These are phyloP conservation scores for Sclerodermus sp. DNA, from an alignment of 2,888 invertebrate genomes.

Conservation along the genomic window DNA sequence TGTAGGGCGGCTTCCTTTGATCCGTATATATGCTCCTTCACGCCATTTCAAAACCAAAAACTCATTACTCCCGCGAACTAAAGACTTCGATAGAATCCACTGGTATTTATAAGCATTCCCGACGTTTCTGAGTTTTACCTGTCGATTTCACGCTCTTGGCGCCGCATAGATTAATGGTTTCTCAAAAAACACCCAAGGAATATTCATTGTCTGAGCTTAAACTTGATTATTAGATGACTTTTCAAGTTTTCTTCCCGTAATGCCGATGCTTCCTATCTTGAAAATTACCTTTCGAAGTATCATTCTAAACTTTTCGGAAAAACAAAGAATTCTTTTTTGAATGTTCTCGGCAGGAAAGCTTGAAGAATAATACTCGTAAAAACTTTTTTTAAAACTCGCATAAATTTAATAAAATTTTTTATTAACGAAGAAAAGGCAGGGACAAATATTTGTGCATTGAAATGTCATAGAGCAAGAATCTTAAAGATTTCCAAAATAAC, in stretches of 20 bases:
- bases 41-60: constrained; percentile 29
- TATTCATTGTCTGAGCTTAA: neutral
- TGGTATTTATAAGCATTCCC: constrained; percentile 6
- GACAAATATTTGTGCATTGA: too few relatives aligned
- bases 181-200: constrained; percentile 18
- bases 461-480: too few relatives aligned
- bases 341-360: too few relatives aligned
- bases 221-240: constrained; percentile 6
- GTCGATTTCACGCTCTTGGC: constrained; percentile 34
- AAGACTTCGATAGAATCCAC: constrained; percentile 19
- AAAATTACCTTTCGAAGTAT: too few relatives aligned
- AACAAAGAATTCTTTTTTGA: too few relatives aligned
- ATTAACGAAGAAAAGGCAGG: too few relatives aligned
- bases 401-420: too few relatives aligned
- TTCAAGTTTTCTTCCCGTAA: constrained; percentile 13
- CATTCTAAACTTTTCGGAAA: too few relatives aligned
- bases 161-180: constrained; percentile 27
- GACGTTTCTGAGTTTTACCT: neutral
- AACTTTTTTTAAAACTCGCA: too few relatives aligned
- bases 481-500: too few relatives aligned
- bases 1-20: constrained; percentile 31
- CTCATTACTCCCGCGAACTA: constrained; percentile 35
- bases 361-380: too few relatives aligned
- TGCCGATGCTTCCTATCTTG: too few relatives aligned
- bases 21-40: constrained; percentile 17